phyloP scores from a whole-genome alignment of 1,140 invertebrate species.

The Aplysia californica region DNA sequence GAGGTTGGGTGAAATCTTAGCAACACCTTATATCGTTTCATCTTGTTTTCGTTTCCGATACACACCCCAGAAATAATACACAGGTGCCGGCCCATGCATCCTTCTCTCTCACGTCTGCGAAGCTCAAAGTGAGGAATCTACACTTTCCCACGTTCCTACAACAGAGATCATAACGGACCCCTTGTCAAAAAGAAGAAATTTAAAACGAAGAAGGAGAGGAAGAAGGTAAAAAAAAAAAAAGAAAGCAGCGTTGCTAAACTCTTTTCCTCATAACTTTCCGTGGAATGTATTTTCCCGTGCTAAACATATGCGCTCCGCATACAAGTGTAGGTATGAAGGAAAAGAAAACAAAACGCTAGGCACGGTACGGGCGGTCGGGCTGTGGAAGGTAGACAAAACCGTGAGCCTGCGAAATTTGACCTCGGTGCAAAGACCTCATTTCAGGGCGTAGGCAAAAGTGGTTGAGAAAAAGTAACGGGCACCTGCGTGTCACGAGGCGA shows the following conservation, averaged over 20 bases:
- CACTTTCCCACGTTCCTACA: conserved; percentile 15
- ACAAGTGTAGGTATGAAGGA: background rate
- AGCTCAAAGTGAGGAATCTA: background rate
- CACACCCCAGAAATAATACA: conserved; percentile 4
- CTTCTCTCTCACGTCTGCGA: background rate
- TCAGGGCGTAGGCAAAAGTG: conserved; percentile 1
- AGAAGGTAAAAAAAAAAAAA: too few relatives aligned
- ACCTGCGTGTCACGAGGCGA: too few relatives aligned
- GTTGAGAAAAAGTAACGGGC: background rate
- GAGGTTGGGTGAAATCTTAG: too few relatives aligned
- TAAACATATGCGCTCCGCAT: background rate
- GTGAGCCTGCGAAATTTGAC: conserved; percentile 3
- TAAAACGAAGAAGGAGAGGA: too few relatives aligned
- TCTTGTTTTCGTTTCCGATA: background rate
- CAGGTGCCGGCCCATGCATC: background rate
- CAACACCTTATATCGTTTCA: too few relatives aligned
- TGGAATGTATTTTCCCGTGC: too few relatives aligned
- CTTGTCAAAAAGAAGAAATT: too few relatives aligned
- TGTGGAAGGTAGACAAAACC: conserved; percentile 2
- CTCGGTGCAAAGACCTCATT: background rate
- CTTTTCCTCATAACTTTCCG: too few relatives aligned
- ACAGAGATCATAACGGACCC: too few relatives aligned
- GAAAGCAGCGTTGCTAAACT: too few relatives aligned
- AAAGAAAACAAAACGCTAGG: background rate
- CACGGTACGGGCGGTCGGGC: background rate